Conservation (phyloP, 2,888 invertebrate species). For the Dascillus cervinus region DNA sequence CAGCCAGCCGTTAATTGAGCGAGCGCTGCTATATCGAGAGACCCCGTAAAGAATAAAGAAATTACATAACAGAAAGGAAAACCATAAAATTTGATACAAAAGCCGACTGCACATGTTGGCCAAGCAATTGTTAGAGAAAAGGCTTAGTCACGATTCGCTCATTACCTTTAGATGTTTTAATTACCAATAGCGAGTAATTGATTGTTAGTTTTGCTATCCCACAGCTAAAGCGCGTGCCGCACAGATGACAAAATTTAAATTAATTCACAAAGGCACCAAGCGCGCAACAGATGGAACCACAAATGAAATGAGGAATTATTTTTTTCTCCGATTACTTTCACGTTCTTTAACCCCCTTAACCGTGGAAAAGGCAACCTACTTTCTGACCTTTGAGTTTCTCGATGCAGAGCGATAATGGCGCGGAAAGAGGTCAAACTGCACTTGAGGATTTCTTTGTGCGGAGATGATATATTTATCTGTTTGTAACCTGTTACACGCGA, state of each 20-base stretch:
- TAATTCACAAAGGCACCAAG: too few relatives aligned
- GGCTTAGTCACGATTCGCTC: conserved; percentile 35
- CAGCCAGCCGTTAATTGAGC: too few relatives aligned
- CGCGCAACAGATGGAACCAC: too few relatives aligned
- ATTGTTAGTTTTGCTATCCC: conserved; percentile 24
- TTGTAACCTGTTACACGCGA: conserved; percentile 14
- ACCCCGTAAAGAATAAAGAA: too few relatives aligned
- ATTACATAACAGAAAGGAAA: too few relatives aligned
- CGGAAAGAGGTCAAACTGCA: conserved; percentile 17
- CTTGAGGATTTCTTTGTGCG: conserved; percentile 15
- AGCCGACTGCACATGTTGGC: conserved; percentile 16
- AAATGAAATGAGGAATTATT: too few relatives aligned
- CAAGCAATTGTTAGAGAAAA: conserved; percentile 19
- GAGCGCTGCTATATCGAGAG: too few relatives aligned
- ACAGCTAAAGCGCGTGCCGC: conserved; percentile 20
- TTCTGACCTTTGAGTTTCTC: conserved; percentile 11
- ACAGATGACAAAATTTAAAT: conserved; percentile 19
- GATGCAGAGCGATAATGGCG: conserved; percentile 14
- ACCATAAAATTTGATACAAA: too few relatives aligned
- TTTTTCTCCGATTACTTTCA: too few relatives aligned
- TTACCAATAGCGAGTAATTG: conserved; percentile 34
- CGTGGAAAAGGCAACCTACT: too few relatives aligned
- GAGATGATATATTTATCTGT: conserved; percentile 15
- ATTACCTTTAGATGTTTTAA: conserved; percentile 37
- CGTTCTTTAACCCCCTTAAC: too few relatives aligned